Base-by-base conservation (phyloP, 2,113 vertebrate genomes). In the Nicator chloris region DNA sequence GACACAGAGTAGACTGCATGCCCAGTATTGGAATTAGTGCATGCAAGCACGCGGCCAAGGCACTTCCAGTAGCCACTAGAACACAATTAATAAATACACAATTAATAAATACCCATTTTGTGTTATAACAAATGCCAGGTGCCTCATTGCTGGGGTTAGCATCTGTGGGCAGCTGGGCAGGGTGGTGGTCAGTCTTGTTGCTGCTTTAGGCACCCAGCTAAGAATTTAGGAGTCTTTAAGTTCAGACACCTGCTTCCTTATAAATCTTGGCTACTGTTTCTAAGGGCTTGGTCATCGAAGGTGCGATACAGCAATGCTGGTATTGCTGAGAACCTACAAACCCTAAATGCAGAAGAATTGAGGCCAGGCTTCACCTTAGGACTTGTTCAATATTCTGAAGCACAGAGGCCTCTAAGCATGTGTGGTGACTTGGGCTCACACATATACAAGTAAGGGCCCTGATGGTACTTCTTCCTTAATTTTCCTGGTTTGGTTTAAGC, bases 401-500 rank as follows among this genome's bases (percentile, higher is more conserved):
- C 92, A 70, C 68, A 73, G 82, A 71, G 59, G 71, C 75, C 92
- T 94, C 20, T 0, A 63, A 80, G 39, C 63, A 56, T 14, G 19
- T 66, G 82, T 92, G 70, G n/a, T 76, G 54, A 76, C 66, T 59
- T 66, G 92, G 75, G 82, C 70, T 94, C 82, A 65, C 39, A 1
- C 54, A 40, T 6, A 23, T 69, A 33, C 51, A 44, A 80, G 49
- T 70, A 76, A 90, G 56, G 37, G 56, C 68, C 94, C 85, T 90
- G 66, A 64, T 33, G 73, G 89, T 97, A 89, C 97, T 97, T 96
- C 96, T 97, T 97, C 95, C 93, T 97, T 97, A 95, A 95, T 97
- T 97, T 96, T 94, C 88, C 86, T 97, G 93, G 72, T 97, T 98
- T 98, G 93, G 95, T 98, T 97, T 97, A 97, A 98, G 97, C 96